These are phyloP conservation scores for Athalia cordata DNA, from an alignment of 2,888 invertebrate genomes.

Conservation along the genomic window DNA sequence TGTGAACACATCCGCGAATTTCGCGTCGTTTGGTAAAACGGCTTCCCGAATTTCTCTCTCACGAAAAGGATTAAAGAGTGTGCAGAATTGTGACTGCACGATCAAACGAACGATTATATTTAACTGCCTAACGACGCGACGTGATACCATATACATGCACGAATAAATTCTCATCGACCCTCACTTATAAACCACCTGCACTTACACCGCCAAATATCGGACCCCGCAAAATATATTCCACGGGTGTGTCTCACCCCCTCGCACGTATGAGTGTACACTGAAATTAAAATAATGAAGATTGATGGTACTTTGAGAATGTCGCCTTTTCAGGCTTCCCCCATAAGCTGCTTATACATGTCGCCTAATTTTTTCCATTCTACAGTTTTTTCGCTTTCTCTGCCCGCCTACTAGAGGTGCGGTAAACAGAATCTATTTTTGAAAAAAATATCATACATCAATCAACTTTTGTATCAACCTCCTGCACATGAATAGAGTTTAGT, in stretches of 20 bases:
- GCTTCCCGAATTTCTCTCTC: conserved; percentile 25
- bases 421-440: neutral
- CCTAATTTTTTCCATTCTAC: conserved; percentile 28
- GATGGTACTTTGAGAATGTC: conserved; percentile 54
- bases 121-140: conserved; percentile 41
- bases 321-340: conserved; percentile 51
- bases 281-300: conserved; percentile 62
- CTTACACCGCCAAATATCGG: no score
- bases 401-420: neutral
- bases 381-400: conserved; percentile 26
- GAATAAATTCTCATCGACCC: conserved; percentile 51
- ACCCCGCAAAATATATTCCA: conserved; percentile 22
- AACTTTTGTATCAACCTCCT: no score
- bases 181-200: neutral
- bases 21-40: conserved; percentile 22
- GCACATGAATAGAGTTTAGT: no score
- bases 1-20: neutral
- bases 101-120: conserved; percentile 24
- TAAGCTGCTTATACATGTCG: conserved; percentile 30
- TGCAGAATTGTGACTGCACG: conserved; percentile 3
- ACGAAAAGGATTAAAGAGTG: conserved; percentile 28
- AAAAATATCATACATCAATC: no score
- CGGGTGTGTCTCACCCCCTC: conserved; percentile 13
- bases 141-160: no score
- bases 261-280: conserved; percentile 43